phyloP scores from a whole-genome alignment of 2,888 invertebrate species.

The Eupithecia tripunctaria region DNA sequence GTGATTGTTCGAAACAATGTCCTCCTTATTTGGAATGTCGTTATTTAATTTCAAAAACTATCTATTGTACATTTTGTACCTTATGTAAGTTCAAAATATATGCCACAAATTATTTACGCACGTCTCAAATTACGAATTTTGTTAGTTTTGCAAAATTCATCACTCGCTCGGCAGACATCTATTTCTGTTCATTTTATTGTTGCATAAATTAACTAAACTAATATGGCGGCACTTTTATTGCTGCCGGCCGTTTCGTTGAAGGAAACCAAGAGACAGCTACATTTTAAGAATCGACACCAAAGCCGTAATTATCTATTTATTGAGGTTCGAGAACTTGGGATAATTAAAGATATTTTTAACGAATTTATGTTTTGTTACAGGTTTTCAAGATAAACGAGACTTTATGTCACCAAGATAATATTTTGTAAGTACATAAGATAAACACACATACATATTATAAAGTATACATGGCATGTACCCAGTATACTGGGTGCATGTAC shows the following conservation, averaged over 20 bases:
- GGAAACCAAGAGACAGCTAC: no score
- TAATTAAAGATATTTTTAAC: not conserved
- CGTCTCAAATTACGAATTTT: no score
- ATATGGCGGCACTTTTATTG: no score
- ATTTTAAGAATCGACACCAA: not conserved
- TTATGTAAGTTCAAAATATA: not conserved
- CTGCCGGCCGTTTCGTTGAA: no score
- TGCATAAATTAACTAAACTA: no score
- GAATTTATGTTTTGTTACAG: conserved; percentile 65
- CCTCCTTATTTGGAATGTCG: conserved; percentile 23
- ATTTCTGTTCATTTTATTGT: no score
- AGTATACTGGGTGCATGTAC: no score
- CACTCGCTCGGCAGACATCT: no score
- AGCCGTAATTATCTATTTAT: not conserved
- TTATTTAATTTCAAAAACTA: not conserved
- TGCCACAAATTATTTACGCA: not conserved
- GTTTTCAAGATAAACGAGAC: conserved; percentile 67
- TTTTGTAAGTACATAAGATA: conserved; percentile 64
- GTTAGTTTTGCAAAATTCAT: no score
- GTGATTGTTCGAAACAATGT: conserved; percentile 39
- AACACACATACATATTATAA: no score
- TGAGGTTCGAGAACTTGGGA: not conserved
- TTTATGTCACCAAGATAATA: conserved; percentile 78
- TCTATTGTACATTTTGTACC: not conserved
- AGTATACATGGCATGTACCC: no score